Base-by-base conservation (phyloP, 2,888 invertebrate species). In the Plebejus anna region DNA sequence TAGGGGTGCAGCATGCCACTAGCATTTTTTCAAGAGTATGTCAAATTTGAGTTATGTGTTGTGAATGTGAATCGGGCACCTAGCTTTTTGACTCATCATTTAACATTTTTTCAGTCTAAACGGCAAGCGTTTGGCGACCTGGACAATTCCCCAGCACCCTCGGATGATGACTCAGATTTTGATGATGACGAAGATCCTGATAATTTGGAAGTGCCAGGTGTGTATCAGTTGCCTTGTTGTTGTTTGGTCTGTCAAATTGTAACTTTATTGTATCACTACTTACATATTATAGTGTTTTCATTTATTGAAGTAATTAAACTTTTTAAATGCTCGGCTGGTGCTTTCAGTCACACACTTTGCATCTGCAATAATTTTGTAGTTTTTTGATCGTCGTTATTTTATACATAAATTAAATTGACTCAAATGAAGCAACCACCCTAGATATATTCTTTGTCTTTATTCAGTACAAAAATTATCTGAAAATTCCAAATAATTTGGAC, bases 151-250 rank as follows among this genome's bases (percentile, higher is more conserved):
- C 92, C 93, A 59, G 89, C 94, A 73, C 90, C 89, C 1, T 93
- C 94, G 1, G 94, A 94, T 77, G 94, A 92, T 77, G 93, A 92
- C 78, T 94, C 94, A 57, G 97, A 97, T 87, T 97, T 97, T 84
- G 97, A 97, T 86, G 97, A 97, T 83, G 97, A 97, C 88, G 97
- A 97, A 83, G 98, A 98, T 94, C 98, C 98, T 77, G 98, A 98
- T 89, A 97, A 97, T 92, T 96, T 97, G 90, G 97, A 97, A 95
- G 97, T 98, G 71, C 98, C 98, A 88, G 98, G 97, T 97, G 89
- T 75, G 55, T 77, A n/a, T 66, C 28, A 6, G 22, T 70, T 75
- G 7, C 13, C 32, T 66, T 13, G 16, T 66, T 28, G 16, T 32
- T 66, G 5, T 55, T 55, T 16, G 16, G 16, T 55, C 55, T 55